Evolutionary conservation across 2,888 invertebrate genomes (phyloP).

Genomic region (Shargacucullia verbasci): DNA sequence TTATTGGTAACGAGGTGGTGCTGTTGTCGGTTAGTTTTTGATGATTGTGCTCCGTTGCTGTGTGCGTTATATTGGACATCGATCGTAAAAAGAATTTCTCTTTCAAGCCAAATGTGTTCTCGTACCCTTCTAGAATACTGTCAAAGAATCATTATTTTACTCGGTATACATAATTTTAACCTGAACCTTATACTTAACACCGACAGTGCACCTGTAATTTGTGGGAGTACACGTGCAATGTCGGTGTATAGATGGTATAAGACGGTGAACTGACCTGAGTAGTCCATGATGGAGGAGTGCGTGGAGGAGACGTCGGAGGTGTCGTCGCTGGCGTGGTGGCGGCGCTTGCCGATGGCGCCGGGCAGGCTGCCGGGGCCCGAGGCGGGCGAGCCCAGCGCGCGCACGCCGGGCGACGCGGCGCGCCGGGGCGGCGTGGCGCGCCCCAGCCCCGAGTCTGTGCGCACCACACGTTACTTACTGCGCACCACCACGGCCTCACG

Average conservation of each 20-base stretch:
- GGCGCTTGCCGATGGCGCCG: slow-evolving; percentile 95
- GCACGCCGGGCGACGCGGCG: slow-evolving; percentile 95
- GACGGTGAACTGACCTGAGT: slow-evolving; percentile 90
- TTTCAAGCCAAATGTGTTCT: too few species aligned
- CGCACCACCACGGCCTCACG: too few species aligned
- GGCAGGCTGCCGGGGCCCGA: slow-evolving; percentile 92
- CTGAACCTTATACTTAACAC: too few species aligned
- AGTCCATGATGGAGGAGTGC: slow-evolving; percentile 96
- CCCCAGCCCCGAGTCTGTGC: slow-evolving; percentile 95
- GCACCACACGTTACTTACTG: slow-evolving; percentile 69
- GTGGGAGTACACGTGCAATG: too few species aligned
- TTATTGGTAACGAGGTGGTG: slow-evolving; percentile 10
- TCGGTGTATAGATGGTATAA: too few species aligned
- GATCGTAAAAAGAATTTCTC: too few species aligned
- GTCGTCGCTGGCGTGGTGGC: slow-evolving; percentile 92
- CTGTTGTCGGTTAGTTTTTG: slow-evolving; percentile 19
- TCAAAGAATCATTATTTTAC: too few species aligned
- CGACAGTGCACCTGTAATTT: too few species aligned
- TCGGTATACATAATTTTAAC: too few species aligned
- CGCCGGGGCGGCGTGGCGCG: slow-evolving; percentile 96
- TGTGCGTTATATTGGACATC: slow-evolving; percentile 14
- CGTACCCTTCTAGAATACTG: too few species aligned
- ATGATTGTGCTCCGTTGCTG: slow-evolving; percentile 19
- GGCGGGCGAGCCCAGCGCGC: slow-evolving; percentile 93
- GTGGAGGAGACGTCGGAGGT: slow-evolving; percentile 96